Evolutionary conservation across 2,888 invertebrate species (phyloP), one percentile per base, ranked within the genome.

Genomic region (Drosophila maculinotata): DNA sequence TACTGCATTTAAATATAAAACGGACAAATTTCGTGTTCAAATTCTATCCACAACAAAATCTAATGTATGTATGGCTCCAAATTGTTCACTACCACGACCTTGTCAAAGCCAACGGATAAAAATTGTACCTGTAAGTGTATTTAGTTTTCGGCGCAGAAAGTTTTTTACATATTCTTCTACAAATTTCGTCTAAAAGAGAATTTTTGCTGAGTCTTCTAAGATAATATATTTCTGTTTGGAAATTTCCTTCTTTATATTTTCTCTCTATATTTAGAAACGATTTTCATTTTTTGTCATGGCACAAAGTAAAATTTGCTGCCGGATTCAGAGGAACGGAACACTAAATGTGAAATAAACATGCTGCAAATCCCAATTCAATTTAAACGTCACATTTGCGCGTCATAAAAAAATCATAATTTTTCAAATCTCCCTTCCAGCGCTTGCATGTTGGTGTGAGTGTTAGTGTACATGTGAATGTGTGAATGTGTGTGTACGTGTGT

Each of bases 341-440:
- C 25, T 41, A 48, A 59, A 54, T 36, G 48, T 36, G 65, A 63
- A 63, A 64, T 74, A 65, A 64, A 72, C 58, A 80, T 69, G 45
- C 63, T 42, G 41, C 44, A 75, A 68, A 70, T 59, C 35, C 57
- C 73, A 76, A 80, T 78, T 80, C 57, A 84, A 84, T 84, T 71
- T 64, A 60, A 75, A 62, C 69, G 60, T 77, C 87, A 59, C 65
- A 62, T 44, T 57, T 56, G 62, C 54, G 59, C 70, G 54, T 66
- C 83, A 73, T 68, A 73, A 63, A 64, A 60, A 56, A 68, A 65
- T 62, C 62, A 86, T 73, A 68, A 59, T 78, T 79, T 62, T 38
- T 23, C 26, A 53, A 63, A 39, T 44, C 15, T 36, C 14, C n/a
- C 28, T 44, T 53, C 26, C 45, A 26, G 38, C 23, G 10, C 6